A percentile compares a stretch with the other conserved stretches of the same genome.
Evolutionary conservation across 2,797 vertebrate genomes (phyloP).

Genomic region (Calcarius lapponicus): DNA sequence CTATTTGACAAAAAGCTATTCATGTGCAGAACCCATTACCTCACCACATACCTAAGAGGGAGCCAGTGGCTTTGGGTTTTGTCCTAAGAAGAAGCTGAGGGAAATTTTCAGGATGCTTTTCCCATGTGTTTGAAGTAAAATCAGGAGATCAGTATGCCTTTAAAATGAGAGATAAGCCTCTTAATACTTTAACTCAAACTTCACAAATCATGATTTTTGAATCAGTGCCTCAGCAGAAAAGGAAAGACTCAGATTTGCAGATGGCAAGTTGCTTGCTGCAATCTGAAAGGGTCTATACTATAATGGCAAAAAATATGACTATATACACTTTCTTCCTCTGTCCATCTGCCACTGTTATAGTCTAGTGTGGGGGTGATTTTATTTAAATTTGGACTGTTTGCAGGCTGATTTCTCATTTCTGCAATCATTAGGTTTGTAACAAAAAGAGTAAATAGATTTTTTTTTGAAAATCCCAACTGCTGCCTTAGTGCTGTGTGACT

Average conservation of each 20-base stretch:
- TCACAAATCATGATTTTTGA: slow-evolving; percentile 67
- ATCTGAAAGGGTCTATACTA: slow-evolving; percentile 67
- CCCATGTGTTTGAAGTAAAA: background rate
- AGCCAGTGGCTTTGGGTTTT: slow-evolving; percentile 19
- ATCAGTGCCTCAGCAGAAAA: slow-evolving; percentile 69
- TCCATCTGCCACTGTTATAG: slow-evolving; percentile 73
- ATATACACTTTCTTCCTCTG: slow-evolving; percentile 68
- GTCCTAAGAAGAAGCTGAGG: background rate
- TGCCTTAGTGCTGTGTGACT: slow-evolving; percentile 4
- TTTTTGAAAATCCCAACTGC: background rate
- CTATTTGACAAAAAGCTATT: slow-evolving; percentile 28
- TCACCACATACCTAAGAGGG: slow-evolving; percentile 17
- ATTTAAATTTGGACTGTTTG: slow-evolving; percentile 69
- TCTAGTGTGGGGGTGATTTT: slow-evolving; percentile 56
- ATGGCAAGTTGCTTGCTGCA: slow-evolving; percentile 64
- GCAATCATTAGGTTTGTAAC: slow-evolving; percentile 42
- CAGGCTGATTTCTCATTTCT: slow-evolving; percentile 60
- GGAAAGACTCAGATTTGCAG: slow-evolving; percentile 68
- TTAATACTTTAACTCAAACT: slow-evolving; percentile 32
- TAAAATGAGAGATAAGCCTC: slow-evolving; percentile 28
- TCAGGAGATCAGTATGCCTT: slow-evolving; percentile 16
- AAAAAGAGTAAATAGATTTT: slow-evolving; percentile 41
- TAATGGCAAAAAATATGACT: slow-evolving; percentile 71
- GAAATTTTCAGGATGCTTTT: slow-evolving; percentile 46
- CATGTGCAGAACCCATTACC: slow-evolving; percentile 27